Conservation (phyloP, 2,888 invertebrate species). For the Sarcophaga rosellei region DNA sequence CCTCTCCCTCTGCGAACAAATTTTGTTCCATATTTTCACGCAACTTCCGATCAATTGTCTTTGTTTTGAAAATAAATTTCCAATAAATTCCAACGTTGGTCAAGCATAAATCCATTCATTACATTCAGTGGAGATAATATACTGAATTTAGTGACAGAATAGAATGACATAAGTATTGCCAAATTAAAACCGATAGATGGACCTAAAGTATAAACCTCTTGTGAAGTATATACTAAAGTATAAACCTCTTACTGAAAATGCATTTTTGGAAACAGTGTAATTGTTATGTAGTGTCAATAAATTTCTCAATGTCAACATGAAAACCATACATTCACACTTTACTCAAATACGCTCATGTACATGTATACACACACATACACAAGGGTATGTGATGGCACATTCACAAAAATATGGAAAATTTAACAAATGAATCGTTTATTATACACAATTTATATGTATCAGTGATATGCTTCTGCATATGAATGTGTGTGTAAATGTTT, state of each 20-base stretch:
- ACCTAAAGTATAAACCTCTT: neutral
- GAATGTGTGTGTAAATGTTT: neutral
- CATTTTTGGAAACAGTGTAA: neutral
- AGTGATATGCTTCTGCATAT: neutral
- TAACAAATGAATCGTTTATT: conserved; percentile 15
- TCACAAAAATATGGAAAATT: neutral
- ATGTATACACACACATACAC: neutral
- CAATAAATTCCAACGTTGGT: too few species aligned
- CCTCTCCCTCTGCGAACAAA: too few species aligned
- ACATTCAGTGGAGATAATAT: too few species aligned
- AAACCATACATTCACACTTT: conserved; percentile 50
- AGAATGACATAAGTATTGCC: too few species aligned
- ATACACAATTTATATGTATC: neutral
- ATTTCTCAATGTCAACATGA: conserved; percentile 34
- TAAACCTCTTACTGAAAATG: neutral
- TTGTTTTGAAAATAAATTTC: too few species aligned
- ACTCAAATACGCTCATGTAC: conserved; percentile 16
- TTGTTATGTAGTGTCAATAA: conserved; percentile 20
- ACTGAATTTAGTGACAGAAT: too few species aligned
- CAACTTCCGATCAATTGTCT: too few species aligned
- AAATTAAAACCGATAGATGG: too few species aligned
- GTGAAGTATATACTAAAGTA: too few species aligned
- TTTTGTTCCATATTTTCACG: too few species aligned
- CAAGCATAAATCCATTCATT: too few species aligned
- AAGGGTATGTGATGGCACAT: neutral